phyloP scores from a whole-genome alignment of 2,797 vertebrate species.

The Spinus olivaceus region DNA sequence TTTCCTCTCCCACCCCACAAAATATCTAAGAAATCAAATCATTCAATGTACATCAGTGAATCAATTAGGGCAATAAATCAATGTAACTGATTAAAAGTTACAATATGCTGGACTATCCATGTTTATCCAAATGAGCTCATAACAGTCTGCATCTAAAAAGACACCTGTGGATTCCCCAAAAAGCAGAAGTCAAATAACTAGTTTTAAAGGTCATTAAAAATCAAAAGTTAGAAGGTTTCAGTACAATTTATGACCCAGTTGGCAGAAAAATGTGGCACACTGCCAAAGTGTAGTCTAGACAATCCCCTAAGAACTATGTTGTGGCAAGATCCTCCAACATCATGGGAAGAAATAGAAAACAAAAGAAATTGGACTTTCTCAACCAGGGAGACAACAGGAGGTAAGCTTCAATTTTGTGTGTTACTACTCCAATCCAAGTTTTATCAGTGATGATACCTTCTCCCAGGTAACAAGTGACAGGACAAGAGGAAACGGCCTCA shows the following conservation, averaged over 20 bases:
- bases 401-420: background rate
- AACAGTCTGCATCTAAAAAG: background rate
- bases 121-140: background rate
- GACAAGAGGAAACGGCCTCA: background rate
- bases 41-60: constrained; percentile 27
- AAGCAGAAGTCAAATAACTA: background rate
- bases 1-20: constrained; percentile 4
- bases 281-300: background rate
- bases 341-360: background rate
- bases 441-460: background rate
- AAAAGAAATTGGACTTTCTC: background rate
- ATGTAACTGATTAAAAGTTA: constrained; percentile 59
- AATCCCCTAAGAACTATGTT: background rate
- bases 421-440: background rate
- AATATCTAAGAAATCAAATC: constrained; percentile 63
- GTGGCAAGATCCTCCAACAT: background rate
- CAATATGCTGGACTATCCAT: background rate
- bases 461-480: background rate
- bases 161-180: background rate
- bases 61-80: constrained; percentile 66
- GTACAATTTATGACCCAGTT: background rate
- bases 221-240: background rate
- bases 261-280: background rate
- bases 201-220: constrained; percentile 23
- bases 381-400: background rate